Conservation (phyloP, 2,797 vertebrate species). For the Poliocrania exsul region DNA sequence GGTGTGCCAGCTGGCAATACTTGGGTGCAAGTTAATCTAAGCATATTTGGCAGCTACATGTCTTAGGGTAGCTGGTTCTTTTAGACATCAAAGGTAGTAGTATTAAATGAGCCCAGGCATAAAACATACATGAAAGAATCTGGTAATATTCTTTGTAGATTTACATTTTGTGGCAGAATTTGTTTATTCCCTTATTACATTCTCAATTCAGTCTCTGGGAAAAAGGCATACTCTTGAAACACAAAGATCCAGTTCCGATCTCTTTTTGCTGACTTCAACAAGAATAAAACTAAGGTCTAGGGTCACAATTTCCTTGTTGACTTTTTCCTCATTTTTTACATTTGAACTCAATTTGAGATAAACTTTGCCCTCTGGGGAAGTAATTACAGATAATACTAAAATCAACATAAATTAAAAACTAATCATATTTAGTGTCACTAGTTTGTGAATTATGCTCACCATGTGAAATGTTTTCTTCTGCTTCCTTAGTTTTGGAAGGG, state of each 20-base stretch:
- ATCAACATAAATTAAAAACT: slow-evolving; percentile 51
- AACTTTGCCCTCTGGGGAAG: slow-evolving; percentile 54
- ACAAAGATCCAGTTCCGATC: not conserved
- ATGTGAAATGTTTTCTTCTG: not conserved
- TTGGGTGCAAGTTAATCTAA: not conserved
- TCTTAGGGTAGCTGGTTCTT: not conserved
- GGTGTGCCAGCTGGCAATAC: not conserved
- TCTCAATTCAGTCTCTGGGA: not conserved
- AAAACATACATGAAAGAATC: not conserved
- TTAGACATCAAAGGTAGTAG: not conserved
- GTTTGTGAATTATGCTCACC: not conserved
- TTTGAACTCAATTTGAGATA: slow-evolving; percentile 55
- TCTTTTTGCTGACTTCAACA: slow-evolving; percentile 18
- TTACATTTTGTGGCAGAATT: not conserved
- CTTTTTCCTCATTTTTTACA: slow-evolving; percentile 47
- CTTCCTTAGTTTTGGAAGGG: slow-evolving; percentile 14
- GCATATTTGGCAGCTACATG: rapidly evolving
- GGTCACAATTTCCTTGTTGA: slow-evolving; percentile 38
- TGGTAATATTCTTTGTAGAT: not conserved
- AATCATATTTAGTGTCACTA: not conserved
- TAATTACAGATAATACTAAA: slow-evolving; percentile 48
- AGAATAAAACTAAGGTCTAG: slow-evolving; percentile 8
- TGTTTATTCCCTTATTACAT: not conserved
- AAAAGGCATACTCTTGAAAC: not conserved
- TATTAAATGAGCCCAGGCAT: not conserved